phyloP scores from a whole-genome alignment of 2,888 invertebrate genomes.

The Sipha maydis region DNA sequence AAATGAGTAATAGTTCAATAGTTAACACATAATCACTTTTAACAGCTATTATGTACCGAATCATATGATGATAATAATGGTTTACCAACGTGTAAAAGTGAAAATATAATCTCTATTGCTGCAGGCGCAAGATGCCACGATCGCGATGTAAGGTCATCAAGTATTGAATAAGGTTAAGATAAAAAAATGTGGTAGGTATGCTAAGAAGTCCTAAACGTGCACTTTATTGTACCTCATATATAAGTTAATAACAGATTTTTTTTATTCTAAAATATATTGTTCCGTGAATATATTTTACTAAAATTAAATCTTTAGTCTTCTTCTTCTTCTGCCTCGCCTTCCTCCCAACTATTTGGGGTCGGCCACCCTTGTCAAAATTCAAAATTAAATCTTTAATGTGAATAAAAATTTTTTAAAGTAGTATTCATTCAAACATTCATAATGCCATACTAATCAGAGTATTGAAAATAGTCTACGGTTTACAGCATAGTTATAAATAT shows the following conservation, averaged over 20 bases:
- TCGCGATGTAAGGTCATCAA: constrained; percentile 52
- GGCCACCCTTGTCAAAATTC: no score
- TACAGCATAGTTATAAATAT: neutral
- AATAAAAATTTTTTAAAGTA: neutral
- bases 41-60: neutral
- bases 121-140: constrained; percentile 49
- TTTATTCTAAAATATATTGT: neutral
- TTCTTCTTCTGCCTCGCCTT: no score
- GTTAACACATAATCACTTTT: neutral
- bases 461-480: neutral
- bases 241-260: constrained; percentile 28
- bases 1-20: no score
- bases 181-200: constrained; percentile 33
- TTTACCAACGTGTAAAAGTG: constrained; percentile 41
- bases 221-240: constrained; percentile 16
- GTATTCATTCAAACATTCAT: neutral
- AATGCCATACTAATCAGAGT: neutral
- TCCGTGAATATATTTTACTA: neutral
- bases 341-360: no score
- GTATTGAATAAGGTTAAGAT: constrained; percentile 32
- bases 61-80: constrained; percentile 8
- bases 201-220: constrained; percentile 25
- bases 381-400: neutral
- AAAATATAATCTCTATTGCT: constrained; percentile 55
- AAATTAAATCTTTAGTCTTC: no score